Conservation (phyloP, 2,888 invertebrate genomes). For the Brenthis hecate region DNA sequence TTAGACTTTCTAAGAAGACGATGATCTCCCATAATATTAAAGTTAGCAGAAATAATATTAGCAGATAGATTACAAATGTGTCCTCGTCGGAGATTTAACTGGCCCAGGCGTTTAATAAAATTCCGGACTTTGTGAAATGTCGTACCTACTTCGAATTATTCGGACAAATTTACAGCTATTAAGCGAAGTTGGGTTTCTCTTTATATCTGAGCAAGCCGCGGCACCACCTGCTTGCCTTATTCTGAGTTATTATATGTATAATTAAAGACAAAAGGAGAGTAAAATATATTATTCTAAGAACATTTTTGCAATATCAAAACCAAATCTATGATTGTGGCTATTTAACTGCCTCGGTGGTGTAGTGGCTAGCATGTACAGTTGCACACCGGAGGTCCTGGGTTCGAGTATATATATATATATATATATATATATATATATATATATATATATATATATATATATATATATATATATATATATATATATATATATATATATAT, state of each 20-base stretch:
- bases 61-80: slow-evolving; percentile 18
- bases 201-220: slow-evolving; percentile 27
- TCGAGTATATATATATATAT: too few relatives aligned
- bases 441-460: too few relatives aligned
- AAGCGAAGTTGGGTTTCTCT: slow-evolving; percentile 26
- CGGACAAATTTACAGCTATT: slow-evolving; percentile 29
- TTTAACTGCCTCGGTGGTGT: too few relatives aligned
- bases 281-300: too few relatives aligned
- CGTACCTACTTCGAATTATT: slow-evolving; percentile 33
- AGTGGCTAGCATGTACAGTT: too few relatives aligned
- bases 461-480: too few relatives aligned
- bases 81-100: slow-evolving; percentile 21
- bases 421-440: too few relatives aligned
- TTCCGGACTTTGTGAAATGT: slow-evolving; percentile 32
- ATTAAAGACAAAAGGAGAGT: background rate
- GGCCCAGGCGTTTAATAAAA: slow-evolving; percentile 37
- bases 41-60: slow-evolving; percentile 16
- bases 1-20: background rate
- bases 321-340: too few relatives aligned
- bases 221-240: slow-evolving; percentile 24
- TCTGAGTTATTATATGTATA: slow-evolving; percentile 2
- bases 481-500: too few relatives aligned
- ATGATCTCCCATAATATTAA: background rate
- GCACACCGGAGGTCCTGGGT: too few relatives aligned
- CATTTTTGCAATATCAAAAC: too few relatives aligned